A percentile compares a stretch with the other conserved stretches of the same genome.
Conservation (phyloP, 2,113 vertebrate species). For the Clarias batrachus region DNA sequence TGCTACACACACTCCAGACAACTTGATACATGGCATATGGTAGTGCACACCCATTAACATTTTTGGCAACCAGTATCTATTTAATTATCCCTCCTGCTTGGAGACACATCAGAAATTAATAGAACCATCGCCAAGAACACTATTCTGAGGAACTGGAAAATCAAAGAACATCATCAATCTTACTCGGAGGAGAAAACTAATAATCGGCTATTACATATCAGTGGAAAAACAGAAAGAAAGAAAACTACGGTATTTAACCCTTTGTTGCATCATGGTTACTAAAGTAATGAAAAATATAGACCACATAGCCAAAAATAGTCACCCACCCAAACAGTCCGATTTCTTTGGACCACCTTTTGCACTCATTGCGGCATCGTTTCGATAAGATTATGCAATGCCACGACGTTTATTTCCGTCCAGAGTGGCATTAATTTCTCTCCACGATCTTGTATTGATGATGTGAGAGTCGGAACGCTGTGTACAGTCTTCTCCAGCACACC, state of each 20-base stretch:
- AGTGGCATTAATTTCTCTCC: too few relatives aligned
- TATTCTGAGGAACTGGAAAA: slow-evolving; percentile 1
- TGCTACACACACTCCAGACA: neutral
- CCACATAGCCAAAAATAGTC: too few relatives aligned
- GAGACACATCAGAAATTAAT: slow-evolving; percentile 1
- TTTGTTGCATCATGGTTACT: too few relatives aligned
- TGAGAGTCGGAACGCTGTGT: too few relatives aligned
- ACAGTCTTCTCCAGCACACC: too few relatives aligned
- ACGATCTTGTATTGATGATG: too few relatives aligned
- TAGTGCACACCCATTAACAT: neutral
- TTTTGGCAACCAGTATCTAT: neutral
- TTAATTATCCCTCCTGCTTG: slow-evolving; percentile 12
- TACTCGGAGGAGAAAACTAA: neutral
- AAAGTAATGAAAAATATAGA: too few relatives aligned
- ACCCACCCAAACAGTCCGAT: too few relatives aligned
- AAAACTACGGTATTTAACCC: neutral
- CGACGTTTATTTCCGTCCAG: too few relatives aligned
- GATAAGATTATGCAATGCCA: too few relatives aligned
- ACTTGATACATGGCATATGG: neutral
- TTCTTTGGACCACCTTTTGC: too few relatives aligned
- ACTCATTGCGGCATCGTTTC: too few relatives aligned
- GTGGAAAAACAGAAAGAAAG: neutral
- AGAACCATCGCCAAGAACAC: neutral
- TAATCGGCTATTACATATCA: neutral
- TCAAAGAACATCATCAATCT: neutral